phyloP scores from a whole-genome alignment of 2,888 invertebrate species.

The Parthenolecanium corni region DNA sequence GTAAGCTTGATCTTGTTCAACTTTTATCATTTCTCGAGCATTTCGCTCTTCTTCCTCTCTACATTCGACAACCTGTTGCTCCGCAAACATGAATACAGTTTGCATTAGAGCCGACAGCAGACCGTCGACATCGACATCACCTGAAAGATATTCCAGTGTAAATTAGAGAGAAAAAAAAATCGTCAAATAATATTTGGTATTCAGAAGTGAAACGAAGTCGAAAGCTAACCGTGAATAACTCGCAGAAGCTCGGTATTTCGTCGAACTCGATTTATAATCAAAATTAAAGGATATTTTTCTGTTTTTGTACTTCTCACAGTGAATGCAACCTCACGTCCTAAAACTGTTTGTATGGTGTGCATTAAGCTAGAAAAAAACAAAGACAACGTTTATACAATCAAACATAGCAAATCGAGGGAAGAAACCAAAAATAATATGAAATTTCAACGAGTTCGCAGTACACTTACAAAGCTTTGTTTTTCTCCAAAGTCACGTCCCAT shows the following conservation, averaged over 20 bases:
- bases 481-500: slow-evolving; percentile 88
- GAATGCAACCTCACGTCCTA: slow-evolving; percentile 72
- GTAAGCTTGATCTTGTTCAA: slow-evolving; percentile 89
- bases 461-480: slow-evolving; percentile 70
- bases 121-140: slow-evolving; percentile 80
- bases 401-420: neutral
- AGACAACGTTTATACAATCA: neutral
- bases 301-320: slow-evolving; percentile 74
- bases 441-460: slow-evolving; percentile 25
- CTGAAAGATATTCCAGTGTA: slow-evolving; percentile 37
- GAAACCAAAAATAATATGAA: neutral
- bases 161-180: neutral
- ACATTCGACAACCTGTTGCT: slow-evolving; percentile 65
- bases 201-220: neutral
- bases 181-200: neutral
- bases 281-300: slow-evolving; percentile 76
- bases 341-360: slow-evolving; percentile 57
- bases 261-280: slow-evolving; percentile 77
- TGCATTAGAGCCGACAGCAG: slow-evolving; percentile 67
- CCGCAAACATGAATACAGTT: slow-evolving; percentile 68
- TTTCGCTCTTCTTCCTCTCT: slow-evolving; percentile 77
- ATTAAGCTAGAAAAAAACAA: slow-evolving; percentile 49
- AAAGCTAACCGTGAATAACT: slow-evolving; percentile 25
- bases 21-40: slow-evolving; percentile 76
- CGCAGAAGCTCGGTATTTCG: slow-evolving; percentile 82